Conservation (phyloP, 2,888 invertebrate genomes). For the Scaptomyza caliginosa region DNA sequence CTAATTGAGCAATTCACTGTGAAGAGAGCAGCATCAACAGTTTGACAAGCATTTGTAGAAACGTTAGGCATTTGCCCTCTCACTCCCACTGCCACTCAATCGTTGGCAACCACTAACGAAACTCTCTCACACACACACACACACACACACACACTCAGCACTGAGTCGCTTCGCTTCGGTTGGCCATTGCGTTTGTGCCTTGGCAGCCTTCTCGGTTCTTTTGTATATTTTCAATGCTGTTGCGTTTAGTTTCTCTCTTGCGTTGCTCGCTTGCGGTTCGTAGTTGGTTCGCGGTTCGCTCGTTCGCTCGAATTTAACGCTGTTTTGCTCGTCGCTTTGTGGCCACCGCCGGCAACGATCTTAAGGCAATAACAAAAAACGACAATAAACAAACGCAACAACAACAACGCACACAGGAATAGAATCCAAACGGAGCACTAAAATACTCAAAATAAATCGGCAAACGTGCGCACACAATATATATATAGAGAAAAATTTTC, state of each 20-base stretch:
- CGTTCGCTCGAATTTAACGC: conserved; percentile 8
- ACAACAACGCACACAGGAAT: conserved; percentile 43
- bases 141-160: conserved; percentile 18
- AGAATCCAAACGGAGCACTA: conserved; percentile 27
- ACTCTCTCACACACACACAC: conserved; percentile 25
- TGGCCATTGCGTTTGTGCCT: conserved; percentile 61
- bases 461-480: conserved; percentile 50
- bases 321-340: conserved; percentile 23
- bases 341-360: conserved; percentile 43
- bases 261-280: conserved; percentile 68
- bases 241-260: conserved; percentile 59
- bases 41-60: conserved; percentile 25
- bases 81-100: conserved; percentile 24
- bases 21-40: conserved; percentile 20
- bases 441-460: conserved; percentile 41
- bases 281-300: conserved; percentile 21
- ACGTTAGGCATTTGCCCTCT: conserved; percentile 32
- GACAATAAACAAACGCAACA: conserved; percentile 60
- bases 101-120: conserved; percentile 47
- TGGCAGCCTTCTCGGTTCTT: conserved; percentile 23
- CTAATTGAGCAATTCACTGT: conserved; percentile 43
- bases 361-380: conserved; percentile 9
- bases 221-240: conserved; percentile 15
- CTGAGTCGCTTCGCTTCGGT: conserved; percentile 50
- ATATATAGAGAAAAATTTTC: no score